Conservation (phyloP, 2,797 vertebrate genomes). For the Peromyscus aztecus region DNA sequence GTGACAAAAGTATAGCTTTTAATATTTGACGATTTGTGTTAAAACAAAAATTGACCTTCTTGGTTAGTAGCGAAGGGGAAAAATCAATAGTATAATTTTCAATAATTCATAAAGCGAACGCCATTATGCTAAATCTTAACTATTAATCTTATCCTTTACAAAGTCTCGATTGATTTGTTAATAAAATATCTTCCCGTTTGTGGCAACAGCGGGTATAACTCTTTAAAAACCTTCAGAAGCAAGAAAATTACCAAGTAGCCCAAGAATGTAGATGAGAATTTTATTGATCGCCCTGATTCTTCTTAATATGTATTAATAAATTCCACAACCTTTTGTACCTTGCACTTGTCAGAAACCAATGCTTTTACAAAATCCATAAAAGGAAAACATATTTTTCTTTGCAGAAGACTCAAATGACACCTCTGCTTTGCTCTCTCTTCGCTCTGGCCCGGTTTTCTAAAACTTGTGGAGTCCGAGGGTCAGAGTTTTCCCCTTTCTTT, state of each 20-base stretch:
- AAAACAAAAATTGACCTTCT: constrained; percentile 92
- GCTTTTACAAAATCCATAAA: constrained; percentile 88
- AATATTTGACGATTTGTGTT: constrained; percentile 90
- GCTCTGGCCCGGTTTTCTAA: constrained; percentile 68
- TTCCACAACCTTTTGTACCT: constrained; percentile 91
- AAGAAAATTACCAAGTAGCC: constrained; percentile 91
- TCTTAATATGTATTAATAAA: constrained; percentile 93
- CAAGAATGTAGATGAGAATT: constrained; percentile 92
- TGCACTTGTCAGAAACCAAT: constrained; percentile 88
- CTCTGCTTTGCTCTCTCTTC: constrained; percentile 59
- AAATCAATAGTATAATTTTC: constrained; percentile 92
- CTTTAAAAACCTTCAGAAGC: constrained; percentile 91
- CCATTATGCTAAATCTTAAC: constrained; percentile 92
- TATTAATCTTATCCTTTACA: constrained; percentile 93
- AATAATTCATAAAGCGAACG: constrained; percentile 91
- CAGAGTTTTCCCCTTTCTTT: constrained; percentile 59
- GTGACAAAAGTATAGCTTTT: constrained; percentile 87
- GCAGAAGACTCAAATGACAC: constrained; percentile 84
- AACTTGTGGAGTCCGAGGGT: constrained; percentile 77
- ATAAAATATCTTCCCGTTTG: constrained; percentile 91
- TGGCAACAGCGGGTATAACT: constrained; percentile 91
- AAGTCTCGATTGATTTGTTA: constrained; percentile 93
- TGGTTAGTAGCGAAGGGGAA: constrained; percentile 84
- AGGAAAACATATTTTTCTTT: constrained; percentile 85
- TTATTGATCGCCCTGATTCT: constrained; percentile 92